Evolutionary conservation across 2,888 invertebrate genomes (phyloP).

Genomic region (Anticlea derivata): DNA sequence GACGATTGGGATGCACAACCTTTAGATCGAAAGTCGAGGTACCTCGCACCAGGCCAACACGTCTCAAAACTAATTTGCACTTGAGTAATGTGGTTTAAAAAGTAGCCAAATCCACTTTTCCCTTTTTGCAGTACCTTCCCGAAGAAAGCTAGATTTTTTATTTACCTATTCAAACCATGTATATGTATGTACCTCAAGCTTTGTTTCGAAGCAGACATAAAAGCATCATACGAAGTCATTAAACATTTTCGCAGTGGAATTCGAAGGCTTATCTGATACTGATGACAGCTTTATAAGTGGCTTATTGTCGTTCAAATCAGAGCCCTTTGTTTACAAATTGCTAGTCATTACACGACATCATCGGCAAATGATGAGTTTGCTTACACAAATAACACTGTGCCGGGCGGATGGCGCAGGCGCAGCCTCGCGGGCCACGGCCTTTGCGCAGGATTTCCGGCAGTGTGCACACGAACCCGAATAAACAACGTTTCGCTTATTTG

Average conservation of each 20-base stretch:
- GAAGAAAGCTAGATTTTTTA: too few species aligned
- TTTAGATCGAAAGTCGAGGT: too few species aligned
- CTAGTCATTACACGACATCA: slow-evolving; percentile 43
- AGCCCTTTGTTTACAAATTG: slow-evolving; percentile 34
- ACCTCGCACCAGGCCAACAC: too few species aligned
- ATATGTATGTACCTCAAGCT: not conserved
- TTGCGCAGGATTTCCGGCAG: slow-evolving; percentile 79
- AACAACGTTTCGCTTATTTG: slow-evolving; percentile 47
- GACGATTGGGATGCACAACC: too few species aligned
- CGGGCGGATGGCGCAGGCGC: slow-evolving; percentile 45
- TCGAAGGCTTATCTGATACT: slow-evolving; percentile 8
- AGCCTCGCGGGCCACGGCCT: slow-evolving; percentile 66
- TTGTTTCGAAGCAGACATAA: slow-evolving; percentile 3
- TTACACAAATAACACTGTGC: slow-evolving; percentile 45
- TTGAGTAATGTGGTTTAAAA: too few species aligned
- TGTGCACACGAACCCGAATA: slow-evolving; percentile 61
- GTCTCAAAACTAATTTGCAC: too few species aligned
- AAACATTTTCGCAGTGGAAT: slow-evolving; percentile 12
- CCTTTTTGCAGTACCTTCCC: too few species aligned
- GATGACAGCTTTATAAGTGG: slow-evolving; percentile 26
- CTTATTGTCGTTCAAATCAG: slow-evolving; percentile 26
- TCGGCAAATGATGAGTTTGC: slow-evolving; percentile 40
- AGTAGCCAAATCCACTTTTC: too few species aligned
- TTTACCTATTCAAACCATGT: too few species aligned
- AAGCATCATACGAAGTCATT: slow-evolving; percentile 10